A percentile compares a stretch with the other conserved stretches of the same genome.
Evolutionary conservation across 2,113 vertebrate species (phyloP).

Genomic region (Procavia capensis): DNA sequence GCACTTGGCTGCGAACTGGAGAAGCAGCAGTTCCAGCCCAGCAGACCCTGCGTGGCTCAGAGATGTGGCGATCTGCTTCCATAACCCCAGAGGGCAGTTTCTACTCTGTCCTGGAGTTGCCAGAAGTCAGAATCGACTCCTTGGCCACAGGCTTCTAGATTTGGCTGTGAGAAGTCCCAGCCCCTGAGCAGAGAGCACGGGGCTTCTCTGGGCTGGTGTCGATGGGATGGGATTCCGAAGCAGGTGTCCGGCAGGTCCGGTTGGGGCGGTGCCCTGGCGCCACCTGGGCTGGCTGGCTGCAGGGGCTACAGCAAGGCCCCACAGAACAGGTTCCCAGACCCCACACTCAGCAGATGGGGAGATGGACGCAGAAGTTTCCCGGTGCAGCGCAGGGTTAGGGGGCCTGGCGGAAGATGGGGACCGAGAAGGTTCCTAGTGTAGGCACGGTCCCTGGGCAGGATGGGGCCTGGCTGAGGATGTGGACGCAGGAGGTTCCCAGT

Average conservation of each 20-base stretch:
- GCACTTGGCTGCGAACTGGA: not conserved
- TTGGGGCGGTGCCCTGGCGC: no score
- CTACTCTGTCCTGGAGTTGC: no score
- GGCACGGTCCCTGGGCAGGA: no score
- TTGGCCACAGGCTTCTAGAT: no score
- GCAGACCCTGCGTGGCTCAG: not conserved
- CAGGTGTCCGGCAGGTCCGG: not conserved
- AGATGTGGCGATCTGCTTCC: not conserved
- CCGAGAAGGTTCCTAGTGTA: accelerated
- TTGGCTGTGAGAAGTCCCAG: not conserved
- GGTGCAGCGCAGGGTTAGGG: not conserved
- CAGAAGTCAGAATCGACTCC: no score
- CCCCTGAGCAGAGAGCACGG: not conserved
- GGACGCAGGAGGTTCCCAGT: accelerated
- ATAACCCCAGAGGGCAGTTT: no score
- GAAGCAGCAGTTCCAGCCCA: not conserved
- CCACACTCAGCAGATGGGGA: not conserved
- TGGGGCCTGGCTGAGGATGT: no score
- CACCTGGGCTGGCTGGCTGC: not conserved
- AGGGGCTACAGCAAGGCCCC: not conserved
- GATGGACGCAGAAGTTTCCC: accelerated
- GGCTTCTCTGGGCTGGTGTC: no score
- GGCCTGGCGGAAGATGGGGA: no score
- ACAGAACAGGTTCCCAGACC: not conserved
- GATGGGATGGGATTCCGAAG: not conserved